phyloP scores from a whole-genome alignment of 2,888 invertebrate genomes.

The Coleophora flavipennella region DNA sequence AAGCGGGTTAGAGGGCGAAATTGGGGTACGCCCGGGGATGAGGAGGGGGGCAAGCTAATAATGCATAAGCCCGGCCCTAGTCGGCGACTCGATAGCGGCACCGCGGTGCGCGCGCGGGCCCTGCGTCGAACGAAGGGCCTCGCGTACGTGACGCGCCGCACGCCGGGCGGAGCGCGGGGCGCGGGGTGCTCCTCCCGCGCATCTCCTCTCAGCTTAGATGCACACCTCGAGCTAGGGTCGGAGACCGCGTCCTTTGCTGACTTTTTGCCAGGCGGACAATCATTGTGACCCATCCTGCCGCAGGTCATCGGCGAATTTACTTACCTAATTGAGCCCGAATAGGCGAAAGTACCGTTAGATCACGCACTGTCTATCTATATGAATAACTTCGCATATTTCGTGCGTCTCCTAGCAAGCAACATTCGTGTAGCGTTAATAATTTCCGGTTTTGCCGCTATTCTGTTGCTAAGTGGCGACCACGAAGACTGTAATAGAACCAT shows the following conservation, averaged over 20 bases:
- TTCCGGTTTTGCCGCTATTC: conserved; percentile 54
- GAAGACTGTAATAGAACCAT: conserved; percentile 17
- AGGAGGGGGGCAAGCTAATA: conserved; percentile 44
- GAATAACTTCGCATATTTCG: no score
- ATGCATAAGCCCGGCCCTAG: conserved; percentile 46
- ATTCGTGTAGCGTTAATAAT: conserved; percentile 36
- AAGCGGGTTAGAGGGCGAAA: conserved; percentile 10
- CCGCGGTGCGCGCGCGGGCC: conserved; percentile 53
- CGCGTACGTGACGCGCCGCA: conserved; percentile 57
- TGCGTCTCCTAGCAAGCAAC: conserved; percentile 11
- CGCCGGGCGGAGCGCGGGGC: conserved; percentile 27
- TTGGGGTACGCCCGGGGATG: conserved; percentile 25
- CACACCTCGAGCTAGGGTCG: conserved; percentile 43
- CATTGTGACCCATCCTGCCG: conserved; percentile 14
- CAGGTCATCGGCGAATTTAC: conserved; percentile 32
- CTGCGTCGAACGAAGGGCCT: conserved; percentile 42
- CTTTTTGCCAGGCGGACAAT: no score
- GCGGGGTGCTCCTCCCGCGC: conserved; percentile 26
- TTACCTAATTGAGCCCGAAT: conserved; percentile 28
- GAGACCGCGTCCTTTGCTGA: conserved; percentile 37
- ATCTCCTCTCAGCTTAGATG: conserved; percentile 46
- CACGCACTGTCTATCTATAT: conserved; percentile 4
- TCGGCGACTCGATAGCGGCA: conserved; percentile 46
- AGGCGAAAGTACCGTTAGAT: conserved; percentile 28
- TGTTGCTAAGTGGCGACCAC: conserved; percentile 42